Percentiles rank a stretch among this genome's conserved stretches.
Conservation (phyloP, 2,113 vertebrate species). For the Elaphurus davidianus region DNA sequence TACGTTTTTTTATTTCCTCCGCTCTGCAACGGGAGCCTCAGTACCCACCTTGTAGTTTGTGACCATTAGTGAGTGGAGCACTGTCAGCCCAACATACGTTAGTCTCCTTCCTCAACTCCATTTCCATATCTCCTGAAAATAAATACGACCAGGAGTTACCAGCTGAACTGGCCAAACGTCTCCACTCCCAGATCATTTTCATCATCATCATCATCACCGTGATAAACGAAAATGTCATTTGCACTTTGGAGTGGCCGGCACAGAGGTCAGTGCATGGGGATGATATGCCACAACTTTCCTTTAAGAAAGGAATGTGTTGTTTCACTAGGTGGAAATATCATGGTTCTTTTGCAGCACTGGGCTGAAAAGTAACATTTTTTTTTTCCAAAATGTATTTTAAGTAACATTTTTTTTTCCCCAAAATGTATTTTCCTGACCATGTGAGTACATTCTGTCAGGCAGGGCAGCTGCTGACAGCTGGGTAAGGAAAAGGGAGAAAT, state of each 20-base stretch:
- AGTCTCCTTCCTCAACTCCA: background rate
- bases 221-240: constrained; percentile 24
- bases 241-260: background rate
- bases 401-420: background rate
- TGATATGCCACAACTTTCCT: background rate
- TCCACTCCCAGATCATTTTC: background rate
- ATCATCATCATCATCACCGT: background rate
- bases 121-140: background rate
- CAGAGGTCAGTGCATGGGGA: background rate
- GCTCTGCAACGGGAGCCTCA: background rate
- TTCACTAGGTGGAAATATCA: constrained; percentile 5
- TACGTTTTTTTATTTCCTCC: background rate
- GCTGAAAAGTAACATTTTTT: constrained; percentile 27
- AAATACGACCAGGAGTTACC: background rate
- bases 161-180: background rate
- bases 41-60: background rate
- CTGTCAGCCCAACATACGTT: background rate
- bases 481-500: constrained; percentile 48
- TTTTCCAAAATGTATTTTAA: constrained; percentile 55
- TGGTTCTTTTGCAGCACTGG: background rate
- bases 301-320: constrained; percentile 14
- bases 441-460: constrained; percentile 57
- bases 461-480: constrained; percentile 66
- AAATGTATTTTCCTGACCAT: constrained; percentile 61
- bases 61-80: background rate